Conservation (phyloP, 2,888 invertebrate species). For the Lasioglossum villosulum region DNA sequence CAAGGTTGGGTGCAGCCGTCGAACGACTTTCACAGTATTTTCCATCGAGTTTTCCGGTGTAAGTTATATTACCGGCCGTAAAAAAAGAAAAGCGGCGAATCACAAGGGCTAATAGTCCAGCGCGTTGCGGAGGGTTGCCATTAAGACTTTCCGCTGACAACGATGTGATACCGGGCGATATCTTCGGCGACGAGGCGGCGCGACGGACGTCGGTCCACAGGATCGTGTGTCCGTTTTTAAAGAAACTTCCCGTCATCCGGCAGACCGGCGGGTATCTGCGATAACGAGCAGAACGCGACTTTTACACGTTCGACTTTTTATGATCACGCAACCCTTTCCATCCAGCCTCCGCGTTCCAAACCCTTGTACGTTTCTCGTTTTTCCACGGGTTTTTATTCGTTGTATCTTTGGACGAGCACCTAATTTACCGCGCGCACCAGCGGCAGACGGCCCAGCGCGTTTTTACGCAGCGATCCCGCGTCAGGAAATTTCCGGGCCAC, state of each 20-base stretch:
- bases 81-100: neutral
- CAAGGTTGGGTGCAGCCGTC: neutral
- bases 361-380: neutral
- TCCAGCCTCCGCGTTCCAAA: neutral
- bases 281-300: slow-evolving; percentile 43
- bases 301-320: slow-evolving; percentile 35
- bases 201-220: neutral
- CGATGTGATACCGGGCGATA: slow-evolving; percentile 33
- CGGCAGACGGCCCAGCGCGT: neutral
- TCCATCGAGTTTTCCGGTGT: neutral
- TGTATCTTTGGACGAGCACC: slow-evolving; percentile 24
- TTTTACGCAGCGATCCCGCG: slow-evolving; percentile 2
- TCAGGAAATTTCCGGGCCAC: slow-evolving; percentile 3
- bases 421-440: slow-evolving; percentile 14
- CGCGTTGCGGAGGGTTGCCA: slow-evolving; percentile 25
- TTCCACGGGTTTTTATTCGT: slow-evolving; percentile 5
- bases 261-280: slow-evolving; percentile 2
- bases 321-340: slow-evolving; percentile 10
- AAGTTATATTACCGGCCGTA: neutral
- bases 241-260: slow-evolving; percentile 44
- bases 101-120: slow-evolving; percentile 27
- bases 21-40: slow-evolving; percentile 7
- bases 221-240: slow-evolving; percentile 2
- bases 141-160: slow-evolving; percentile 54
- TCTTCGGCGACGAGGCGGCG: slow-evolving; percentile 7